Conservation (phyloP, 2,888 invertebrate genomes). For the Cephonodes hylas region DNA sequence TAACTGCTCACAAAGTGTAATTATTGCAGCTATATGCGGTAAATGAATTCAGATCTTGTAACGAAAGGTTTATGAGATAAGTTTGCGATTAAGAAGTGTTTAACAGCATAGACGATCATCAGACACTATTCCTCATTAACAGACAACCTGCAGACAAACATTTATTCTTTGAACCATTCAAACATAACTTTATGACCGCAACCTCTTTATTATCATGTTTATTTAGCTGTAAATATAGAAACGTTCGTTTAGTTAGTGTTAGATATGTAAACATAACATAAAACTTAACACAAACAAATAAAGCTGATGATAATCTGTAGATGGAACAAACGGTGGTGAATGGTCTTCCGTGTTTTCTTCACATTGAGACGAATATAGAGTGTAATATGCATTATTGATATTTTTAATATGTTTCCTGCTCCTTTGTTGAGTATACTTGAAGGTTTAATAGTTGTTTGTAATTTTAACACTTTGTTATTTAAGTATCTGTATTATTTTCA, state of each 20-base stretch:
- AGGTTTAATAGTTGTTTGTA: no score
- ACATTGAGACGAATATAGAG: not conserved
- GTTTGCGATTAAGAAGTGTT: no score
- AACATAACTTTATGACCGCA: not conserved
- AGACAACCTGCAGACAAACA: not conserved
- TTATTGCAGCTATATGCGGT: no score
- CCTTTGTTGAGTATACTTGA: not conserved
- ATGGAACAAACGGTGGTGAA: constrained; percentile 10
- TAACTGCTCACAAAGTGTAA: no score
- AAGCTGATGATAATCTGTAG: constrained; percentile 7
- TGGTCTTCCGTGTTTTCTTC: not conserved
- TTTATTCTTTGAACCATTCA: not conserved
- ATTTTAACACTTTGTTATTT: no score
- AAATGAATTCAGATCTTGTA: no score
- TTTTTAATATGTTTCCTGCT: not conserved
- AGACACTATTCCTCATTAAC: not conserved
- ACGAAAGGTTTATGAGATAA: no score
- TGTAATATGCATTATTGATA: not conserved
- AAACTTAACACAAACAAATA: not conserved
- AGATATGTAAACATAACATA: not conserved
- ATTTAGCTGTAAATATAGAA: not conserved
- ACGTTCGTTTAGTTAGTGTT: not conserved
- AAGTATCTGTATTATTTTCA: no score
- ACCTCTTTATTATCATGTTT: constrained; percentile 4
- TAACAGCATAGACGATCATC: no score